Conservation (phyloP, 2,797 vertebrate species). For the Gallirallus australis region DNA sequence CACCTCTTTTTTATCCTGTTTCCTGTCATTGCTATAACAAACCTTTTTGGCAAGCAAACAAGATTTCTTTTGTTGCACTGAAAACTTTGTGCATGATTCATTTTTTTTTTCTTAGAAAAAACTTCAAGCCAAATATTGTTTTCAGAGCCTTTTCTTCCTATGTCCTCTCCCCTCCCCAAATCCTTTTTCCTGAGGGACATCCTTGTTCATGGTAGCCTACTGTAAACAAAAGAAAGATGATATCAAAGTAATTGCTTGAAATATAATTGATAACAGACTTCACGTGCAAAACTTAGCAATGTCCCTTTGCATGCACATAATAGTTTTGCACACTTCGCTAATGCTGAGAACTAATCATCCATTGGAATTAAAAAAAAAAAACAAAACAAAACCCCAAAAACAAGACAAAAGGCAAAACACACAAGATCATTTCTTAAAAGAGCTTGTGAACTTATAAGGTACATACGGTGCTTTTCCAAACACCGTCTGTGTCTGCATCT, state of each 20-base stretch:
- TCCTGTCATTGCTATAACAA: conserved; percentile 10
- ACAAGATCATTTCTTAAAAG: neutral
- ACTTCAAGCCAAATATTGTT: neutral
- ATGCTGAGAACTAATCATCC: neutral
- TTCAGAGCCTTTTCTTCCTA: conserved; percentile 24
- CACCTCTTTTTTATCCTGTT: neutral
- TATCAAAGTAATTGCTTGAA: conserved; percentile 31
- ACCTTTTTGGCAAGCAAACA: neutral
- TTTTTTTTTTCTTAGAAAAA: conserved; percentile 7
- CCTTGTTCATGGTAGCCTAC: conserved; percentile 6
- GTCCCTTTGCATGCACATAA: conserved; percentile 3
- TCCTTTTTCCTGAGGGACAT: neutral
- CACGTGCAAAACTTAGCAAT: neutral
- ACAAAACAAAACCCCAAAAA: too few relatives aligned
- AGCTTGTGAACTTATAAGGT: neutral
- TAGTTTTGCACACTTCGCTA: conserved; percentile 12
- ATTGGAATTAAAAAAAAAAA: neutral
- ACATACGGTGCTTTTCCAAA: neutral
- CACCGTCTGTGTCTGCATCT: neutral
- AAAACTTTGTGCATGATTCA: neutral
- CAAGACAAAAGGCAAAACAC: neutral
- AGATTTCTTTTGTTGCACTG: conserved; percentile 8
- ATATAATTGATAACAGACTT: conserved; percentile 6
- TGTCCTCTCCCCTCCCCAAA: neutral
- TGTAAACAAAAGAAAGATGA: conserved; percentile 48